A percentile compares a stretch with the other conserved stretches of the same genome.
Conservation (phyloP, 2,888 invertebrate species). For the Baronia brevicornis region DNA sequence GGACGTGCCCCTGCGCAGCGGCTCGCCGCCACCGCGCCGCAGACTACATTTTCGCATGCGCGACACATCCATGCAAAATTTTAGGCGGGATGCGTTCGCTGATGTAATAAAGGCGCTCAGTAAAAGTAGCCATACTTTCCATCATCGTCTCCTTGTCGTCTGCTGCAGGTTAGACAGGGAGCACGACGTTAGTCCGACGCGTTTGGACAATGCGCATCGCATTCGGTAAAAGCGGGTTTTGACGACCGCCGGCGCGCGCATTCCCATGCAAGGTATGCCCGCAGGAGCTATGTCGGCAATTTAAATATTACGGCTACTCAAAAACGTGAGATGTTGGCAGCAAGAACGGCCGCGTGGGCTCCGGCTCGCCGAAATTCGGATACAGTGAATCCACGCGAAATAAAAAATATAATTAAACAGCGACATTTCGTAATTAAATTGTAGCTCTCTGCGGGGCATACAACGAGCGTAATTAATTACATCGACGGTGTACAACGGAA, state of each 20-base stretch:
- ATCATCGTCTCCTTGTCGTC: constrained; percentile 53
- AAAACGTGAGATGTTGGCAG: constrained; percentile 72
- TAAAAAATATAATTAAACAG: constrained; percentile 48
- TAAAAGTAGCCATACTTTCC: constrained; percentile 58
- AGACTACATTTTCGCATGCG: constrained; percentile 60
- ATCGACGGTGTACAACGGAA: constrained; percentile 38
- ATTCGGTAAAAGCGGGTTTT: constrained; percentile 70
- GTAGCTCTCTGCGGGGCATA: constrained; percentile 47
- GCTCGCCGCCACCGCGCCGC: constrained; percentile 31
- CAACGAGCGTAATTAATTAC: constrained; percentile 55
- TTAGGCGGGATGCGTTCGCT: constrained; percentile 72
- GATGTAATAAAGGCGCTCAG: constrained; percentile 51
- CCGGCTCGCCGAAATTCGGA: constrained; percentile 52
- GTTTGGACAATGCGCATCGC: constrained; percentile 60
- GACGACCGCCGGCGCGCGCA: constrained; percentile 64
- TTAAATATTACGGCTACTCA: constrained; percentile 73
- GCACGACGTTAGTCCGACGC: constrained; percentile 41
- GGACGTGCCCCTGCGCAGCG: constrained; percentile 58
- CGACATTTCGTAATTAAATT: constrained; percentile 68
- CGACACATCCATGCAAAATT: constrained; percentile 73
- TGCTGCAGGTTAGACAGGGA: constrained; percentile 57
- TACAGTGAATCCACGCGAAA: constrained; percentile 57
- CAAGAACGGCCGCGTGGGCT: constrained; percentile 69
- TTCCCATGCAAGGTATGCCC: constrained; percentile 73
- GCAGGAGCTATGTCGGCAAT: constrained; percentile 70